Percentiles rank a stretch among this genome's conserved stretches.
Conservation (phyloP, 1,140 invertebrate species). For the Prorops nasuta region DNA sequence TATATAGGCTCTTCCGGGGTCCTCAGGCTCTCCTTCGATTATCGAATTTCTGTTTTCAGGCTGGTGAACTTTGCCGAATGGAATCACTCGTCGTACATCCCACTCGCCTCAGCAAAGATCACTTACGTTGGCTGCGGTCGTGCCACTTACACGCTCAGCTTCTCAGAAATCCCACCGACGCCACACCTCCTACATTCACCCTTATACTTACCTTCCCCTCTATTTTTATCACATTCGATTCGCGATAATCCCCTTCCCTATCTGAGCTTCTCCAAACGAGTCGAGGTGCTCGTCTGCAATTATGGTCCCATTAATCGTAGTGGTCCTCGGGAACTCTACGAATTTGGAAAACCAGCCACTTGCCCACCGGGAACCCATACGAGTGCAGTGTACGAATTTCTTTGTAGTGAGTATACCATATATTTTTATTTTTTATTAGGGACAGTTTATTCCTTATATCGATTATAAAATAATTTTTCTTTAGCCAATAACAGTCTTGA, state of each 20-base stretch:
- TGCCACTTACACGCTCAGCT: constrained; percentile 29
- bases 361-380: constrained; percentile 37
- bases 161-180: neutral
- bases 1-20: neutral
- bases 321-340: constrained; percentile 30
- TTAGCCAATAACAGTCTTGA: no score
- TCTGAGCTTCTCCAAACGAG: no score
- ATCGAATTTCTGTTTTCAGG: constrained; percentile 13
- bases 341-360: constrained; percentile 29
- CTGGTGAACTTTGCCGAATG: constrained; percentile 28
- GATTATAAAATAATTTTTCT: no score
- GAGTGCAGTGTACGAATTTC: constrained; percentile 34
- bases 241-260: no score
- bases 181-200: no score
- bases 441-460: no score
- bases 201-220: no score
- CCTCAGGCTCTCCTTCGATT: constrained; percentile 14
- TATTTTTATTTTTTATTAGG: no score
- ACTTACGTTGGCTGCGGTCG: constrained; percentile 37
- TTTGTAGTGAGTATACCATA: constrained; percentile 44
- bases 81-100: constrained; percentile 27
- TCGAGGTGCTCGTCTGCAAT: constrained; percentile 48
- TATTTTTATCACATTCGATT: no score
- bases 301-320: constrained; percentile 46
- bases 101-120: constrained; percentile 33